Conservation (phyloP, 2,113 vertebrate species). For the Micronisus gabar region DNA sequence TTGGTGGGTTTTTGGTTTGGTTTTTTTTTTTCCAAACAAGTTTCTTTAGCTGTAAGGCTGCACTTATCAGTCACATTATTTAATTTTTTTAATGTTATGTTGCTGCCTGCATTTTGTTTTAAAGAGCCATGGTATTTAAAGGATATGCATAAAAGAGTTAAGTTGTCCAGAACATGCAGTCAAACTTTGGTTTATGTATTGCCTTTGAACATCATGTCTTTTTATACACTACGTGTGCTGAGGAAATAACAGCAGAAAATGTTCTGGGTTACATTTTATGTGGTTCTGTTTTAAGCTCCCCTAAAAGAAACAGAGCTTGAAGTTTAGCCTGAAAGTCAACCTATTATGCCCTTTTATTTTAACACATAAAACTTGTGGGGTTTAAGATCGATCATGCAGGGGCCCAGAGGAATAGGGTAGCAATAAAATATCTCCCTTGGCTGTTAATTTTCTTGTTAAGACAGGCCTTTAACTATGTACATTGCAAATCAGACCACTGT, state of each 20-base stretch:
- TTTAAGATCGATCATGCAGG: neutral
- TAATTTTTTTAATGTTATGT: neutral
- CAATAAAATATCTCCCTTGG: neutral
- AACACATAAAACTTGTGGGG: neutral
- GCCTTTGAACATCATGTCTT: neutral
- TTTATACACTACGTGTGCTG: neutral
- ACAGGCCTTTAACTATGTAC: neutral
- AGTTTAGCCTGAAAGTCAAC: neutral
- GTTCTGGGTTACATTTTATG: neutral
- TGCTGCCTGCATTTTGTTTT: neutral
- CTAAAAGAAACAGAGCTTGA: neutral
- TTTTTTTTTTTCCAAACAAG: neutral
- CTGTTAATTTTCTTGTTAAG: constrained; percentile 9
- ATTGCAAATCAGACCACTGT: neutral
- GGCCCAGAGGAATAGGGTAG: neutral
- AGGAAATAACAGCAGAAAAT: neutral
- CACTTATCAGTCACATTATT: neutral
- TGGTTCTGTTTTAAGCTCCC: neutral
- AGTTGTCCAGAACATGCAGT: neutral
- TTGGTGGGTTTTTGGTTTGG: neutral
- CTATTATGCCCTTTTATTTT: neutral
- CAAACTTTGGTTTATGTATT: neutral
- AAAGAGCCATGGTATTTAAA: neutral
- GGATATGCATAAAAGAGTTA: neutral
- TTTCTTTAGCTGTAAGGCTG: neutral